Conservation (phyloP, 2,113 vertebrate genomes). For the Synchiropus splendidus region DNA sequence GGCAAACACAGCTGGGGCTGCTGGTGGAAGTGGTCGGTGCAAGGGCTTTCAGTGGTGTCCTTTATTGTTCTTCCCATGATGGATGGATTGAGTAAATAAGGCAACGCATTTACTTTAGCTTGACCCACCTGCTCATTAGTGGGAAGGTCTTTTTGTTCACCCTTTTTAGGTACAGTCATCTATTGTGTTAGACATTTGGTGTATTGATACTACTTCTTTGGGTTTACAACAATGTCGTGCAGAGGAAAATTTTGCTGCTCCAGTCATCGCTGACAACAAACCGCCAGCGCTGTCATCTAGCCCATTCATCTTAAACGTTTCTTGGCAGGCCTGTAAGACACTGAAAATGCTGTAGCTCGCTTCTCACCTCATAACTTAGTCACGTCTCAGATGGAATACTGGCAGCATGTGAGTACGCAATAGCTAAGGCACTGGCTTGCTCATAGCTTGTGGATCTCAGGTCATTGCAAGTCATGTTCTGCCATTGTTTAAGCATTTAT, state of each 20-base stretch:
- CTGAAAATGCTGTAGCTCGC: no score
- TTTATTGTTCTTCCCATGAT: slow-evolving; percentile 43
- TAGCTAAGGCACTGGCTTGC: no score
- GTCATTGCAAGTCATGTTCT: no score
- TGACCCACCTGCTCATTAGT: slow-evolving; percentile 45
- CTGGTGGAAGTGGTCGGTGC: slow-evolving; percentile 23
- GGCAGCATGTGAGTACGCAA: no score
- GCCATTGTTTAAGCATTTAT: no score
- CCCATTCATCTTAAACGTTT: slow-evolving; percentile 19
- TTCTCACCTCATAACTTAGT: no score
- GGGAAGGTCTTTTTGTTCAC: slow-evolving; percentile 7
- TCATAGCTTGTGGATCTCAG: no score
- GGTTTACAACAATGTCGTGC: no score
- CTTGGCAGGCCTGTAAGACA: slow-evolving; percentile 1
- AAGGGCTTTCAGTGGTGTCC: slow-evolving; percentile 28
- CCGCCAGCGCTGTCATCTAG: slow-evolving; percentile 1
- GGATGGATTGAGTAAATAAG: slow-evolving; percentile 33
- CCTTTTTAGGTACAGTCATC: slow-evolving; percentile 3
- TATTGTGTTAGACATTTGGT: neutral
- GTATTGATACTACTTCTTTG: neutral
- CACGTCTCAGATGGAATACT: no score
- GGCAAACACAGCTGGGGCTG: slow-evolving; percentile 64
- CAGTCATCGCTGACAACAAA: slow-evolving; percentile 9
- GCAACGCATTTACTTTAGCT: slow-evolving; percentile 28
- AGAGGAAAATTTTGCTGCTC: no score